Conservation (phyloP, 2,113 vertebrate genomes). For the Parus major region DNA sequence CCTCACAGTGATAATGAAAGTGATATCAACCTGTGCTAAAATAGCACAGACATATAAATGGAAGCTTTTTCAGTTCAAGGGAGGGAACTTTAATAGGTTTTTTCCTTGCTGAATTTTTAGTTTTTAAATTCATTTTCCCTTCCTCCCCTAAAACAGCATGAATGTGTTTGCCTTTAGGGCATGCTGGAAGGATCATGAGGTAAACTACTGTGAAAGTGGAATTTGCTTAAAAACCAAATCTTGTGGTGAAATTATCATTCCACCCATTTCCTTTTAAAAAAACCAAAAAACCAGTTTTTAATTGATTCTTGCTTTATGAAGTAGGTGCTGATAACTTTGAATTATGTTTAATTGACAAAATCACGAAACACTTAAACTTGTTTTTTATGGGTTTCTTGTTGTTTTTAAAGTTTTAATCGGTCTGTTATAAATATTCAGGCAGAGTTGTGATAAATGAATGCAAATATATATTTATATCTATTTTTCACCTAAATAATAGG, state of each 20-base stretch:
- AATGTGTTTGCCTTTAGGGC: neutral
- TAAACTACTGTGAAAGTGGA: neutral
- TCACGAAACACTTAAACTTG: neutral
- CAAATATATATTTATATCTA: neutral
- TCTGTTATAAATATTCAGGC: neutral
- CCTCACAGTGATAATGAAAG: neutral
- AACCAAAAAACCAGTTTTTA: neutral
- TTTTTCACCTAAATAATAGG: neutral
- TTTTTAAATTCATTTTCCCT: neutral
- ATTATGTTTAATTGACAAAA: neutral
- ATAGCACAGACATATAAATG: neutral
- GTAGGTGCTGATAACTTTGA: neutral
- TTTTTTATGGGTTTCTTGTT: neutral
- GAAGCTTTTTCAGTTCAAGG: neutral
- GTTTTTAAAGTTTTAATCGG: neutral
- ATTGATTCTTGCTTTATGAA: neutral
- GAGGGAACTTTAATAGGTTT: rapidly evolving
- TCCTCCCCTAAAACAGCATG: neutral
- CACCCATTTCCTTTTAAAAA: neutral
- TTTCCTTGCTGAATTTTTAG: neutral
- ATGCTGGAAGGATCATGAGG: neutral
- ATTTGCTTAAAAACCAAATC: neutral
- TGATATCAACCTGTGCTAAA: neutral
- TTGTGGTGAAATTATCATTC: neutral
- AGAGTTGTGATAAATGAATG: neutral